Evolutionary conservation across 2,113 vertebrate genomes (phyloP), one percentile per base, ranked within the genome.

Genomic region (Benitochromis conjunctus): DNA sequence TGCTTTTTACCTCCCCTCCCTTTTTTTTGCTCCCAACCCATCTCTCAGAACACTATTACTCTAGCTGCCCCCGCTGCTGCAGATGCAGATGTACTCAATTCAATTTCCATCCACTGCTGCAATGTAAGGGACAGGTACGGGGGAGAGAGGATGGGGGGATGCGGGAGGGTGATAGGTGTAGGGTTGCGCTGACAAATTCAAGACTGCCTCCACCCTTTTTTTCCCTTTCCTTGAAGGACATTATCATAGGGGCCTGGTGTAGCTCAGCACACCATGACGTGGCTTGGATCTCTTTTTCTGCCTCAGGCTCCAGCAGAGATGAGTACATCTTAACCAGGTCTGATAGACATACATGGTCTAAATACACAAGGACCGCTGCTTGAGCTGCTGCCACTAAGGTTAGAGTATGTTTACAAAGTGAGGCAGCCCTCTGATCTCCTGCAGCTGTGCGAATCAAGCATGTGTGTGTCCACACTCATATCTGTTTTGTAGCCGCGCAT

Each of bases 1-100:
- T 91, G 83, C 89, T 90, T 90, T 86, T 90, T 88, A 82, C 16
- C 58, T 48, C 43, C 79, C 81, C 77, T 80, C 46, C 57, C 54
- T 55, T 85, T 74, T 78, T 71, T 90, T 76, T 82, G 54, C 86
- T 80, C 66, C 62, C 83, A 43, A 71, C 76, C 36, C 19, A 5
- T 87, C 86, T 92, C 76, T 80, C 81, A 86, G 86, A 91, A 83
- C 88, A 88, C 85, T 86, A 90, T 94, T 90, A 93, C 87, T 92
- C 83, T 14, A 34, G 84, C 83, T 71, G 69, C 83, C 84, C 81
- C 79, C 54, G 2, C 80, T 76, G 79, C 90, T 56, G 81, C 53
- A 8, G 84, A 92, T 91, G 91, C 91, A 92, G 88, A 89, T 92
- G 90, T 81, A 87, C 90, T 89, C 87, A 90, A 85, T 91, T 87